Evolutionary conservation across 2,113 vertebrate species (phyloP).

Genomic region (Malurus cyaneus): DNA sequence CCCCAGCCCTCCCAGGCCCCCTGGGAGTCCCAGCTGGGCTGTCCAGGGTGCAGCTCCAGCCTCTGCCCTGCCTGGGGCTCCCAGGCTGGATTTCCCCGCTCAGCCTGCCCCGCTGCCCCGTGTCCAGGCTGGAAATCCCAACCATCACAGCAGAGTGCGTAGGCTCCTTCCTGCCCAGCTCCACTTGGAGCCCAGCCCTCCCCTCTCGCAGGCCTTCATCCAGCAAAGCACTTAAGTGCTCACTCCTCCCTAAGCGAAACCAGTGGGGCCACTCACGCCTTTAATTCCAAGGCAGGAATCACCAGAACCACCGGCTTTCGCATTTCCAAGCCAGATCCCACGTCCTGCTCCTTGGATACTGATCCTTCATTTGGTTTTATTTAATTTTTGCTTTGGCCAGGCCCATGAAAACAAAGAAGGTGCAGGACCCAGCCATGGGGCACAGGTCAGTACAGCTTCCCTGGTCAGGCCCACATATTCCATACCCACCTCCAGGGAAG

Average conservation of each 20-base stretch:
- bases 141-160: background rate
- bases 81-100: background rate
- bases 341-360: background rate
- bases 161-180: conserved; percentile 26
- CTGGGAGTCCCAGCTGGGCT: background rate
- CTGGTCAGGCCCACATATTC: accelerated
- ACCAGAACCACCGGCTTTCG: background rate
- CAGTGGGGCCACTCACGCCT: background rate
- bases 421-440: background rate
- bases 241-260: conserved; percentile 40
- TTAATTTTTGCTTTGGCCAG: background rate
- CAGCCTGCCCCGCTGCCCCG: background rate
- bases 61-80: background rate
- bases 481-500: background rate
- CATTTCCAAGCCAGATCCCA: background rate
- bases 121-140: conserved; percentile 45
- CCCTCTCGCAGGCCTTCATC: conserved; percentile 46
- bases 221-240: conserved; percentile 67
- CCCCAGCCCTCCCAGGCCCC: background rate
- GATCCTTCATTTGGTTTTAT: background rate
- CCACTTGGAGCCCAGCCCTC: conserved; percentile 45
- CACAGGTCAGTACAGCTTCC: background rate
- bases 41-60: background rate
- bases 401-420: background rate
- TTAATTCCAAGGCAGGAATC: background rate